These are phyloP conservation scores for Potamilus streckersoni DNA, from an alignment of 1,140 invertebrate genomes.

Conservation along the genomic window DNA sequence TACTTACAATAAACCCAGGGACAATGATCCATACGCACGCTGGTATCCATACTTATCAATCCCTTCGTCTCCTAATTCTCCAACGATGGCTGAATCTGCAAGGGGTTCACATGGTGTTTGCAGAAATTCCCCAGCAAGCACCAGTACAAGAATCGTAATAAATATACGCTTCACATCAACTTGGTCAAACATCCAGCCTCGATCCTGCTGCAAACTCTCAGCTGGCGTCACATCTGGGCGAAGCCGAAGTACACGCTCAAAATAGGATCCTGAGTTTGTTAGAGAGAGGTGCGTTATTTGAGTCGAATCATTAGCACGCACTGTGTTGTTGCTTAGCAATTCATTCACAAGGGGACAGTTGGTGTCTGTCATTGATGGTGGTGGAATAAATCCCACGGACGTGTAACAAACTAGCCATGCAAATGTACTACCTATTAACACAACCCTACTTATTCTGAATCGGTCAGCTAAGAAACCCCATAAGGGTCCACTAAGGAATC, in stretches of 20 bases:
- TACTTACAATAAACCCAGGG: constrained; percentile 26
- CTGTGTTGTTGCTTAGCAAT: neutral
- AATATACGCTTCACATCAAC: neutral
- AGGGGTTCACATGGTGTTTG: constrained; percentile 26
- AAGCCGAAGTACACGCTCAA: neutral
- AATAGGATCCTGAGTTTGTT: neutral
- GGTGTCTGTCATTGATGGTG: constrained; percentile 1
- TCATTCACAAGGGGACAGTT: constrained; percentile 16
- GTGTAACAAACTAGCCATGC: constrained; percentile 25
- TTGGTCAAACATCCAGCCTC: constrained; percentile 22
- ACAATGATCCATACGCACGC: constrained; percentile 25
- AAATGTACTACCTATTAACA: constrained; percentile 18
- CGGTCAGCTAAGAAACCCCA: constrained; percentile 24
- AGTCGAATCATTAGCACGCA: neutral
- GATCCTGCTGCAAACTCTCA: constrained; percentile 26
- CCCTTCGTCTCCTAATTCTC: constrained; percentile 11
- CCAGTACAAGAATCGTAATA: constrained; percentile 16
- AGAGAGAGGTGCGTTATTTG: neutral
- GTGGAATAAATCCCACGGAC: constrained; percentile 17
- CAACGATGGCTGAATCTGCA: constrained; percentile 27
- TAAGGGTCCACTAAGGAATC: constrained; percentile 22
- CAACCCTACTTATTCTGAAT: constrained; percentile 20
- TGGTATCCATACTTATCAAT: constrained; percentile 31
- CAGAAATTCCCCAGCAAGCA: constrained; percentile 23
- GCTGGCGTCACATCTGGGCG: constrained; percentile 5